Evolutionary conservation across 2,113 vertebrate species (phyloP), one percentile per base, ranked within the genome.

Genomic region (Rattus rattus): DNA sequence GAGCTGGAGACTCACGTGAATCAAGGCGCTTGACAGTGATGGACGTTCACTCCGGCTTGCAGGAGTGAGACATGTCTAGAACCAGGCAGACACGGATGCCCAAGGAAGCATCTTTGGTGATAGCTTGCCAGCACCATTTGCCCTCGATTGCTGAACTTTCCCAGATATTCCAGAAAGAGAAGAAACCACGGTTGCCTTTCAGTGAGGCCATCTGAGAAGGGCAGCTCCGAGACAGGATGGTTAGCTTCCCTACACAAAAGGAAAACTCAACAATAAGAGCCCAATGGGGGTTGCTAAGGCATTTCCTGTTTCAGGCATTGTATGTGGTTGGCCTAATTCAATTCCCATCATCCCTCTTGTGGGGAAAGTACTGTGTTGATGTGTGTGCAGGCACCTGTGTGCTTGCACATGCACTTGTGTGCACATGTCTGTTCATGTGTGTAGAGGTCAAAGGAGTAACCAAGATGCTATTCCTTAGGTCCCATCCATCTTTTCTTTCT

Each of bases 261-360:
- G 7, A 24, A 19, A 36, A 14, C 7, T 33, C 9, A 43, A 49
- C 10, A n/a, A 24, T 86, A 72, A 56, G 49, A n/a, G 22, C 13
- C 67, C 33, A 10, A 2, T 33, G 20, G 12, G 28, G 16, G 7
- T 10, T 4, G 4, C 11, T 17, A 22, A 92, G 73, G 30, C 13
- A 49, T 19, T 6, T 49, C 5, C 0, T 6, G 16, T 26, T 10
- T 33, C 75, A n/a, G 33, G n/a, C 8, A 1, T 61, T 12, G 10
- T 36, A 22, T 4, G 0, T 2, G 33, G 43, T 33, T 36, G 0
- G 22, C 80, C 22, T 28, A 4, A 0, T 39, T 70, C 14, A 2
- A 13, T 33, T 70, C 65, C 36, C 10, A 47, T 17, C 84, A 7
- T 2, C 0, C 1, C 1, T 65, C 22, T 26, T 14, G 1, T 1